Conservation (phyloP, 1,140 invertebrate genomes). For the Lucilia sericata region DNA sequence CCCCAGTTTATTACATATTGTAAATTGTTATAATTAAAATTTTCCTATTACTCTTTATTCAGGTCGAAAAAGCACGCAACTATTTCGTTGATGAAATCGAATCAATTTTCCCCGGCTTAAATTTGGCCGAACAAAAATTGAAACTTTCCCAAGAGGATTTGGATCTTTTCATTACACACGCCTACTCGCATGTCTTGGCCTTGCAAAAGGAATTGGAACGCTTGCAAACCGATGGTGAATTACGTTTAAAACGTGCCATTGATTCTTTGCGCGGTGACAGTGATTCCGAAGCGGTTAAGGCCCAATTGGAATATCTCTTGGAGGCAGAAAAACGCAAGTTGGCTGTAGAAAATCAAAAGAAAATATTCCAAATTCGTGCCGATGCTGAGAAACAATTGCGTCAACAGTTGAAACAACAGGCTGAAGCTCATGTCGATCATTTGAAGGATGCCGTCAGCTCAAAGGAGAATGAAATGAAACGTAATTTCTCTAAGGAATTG, state of each 20-base stretch:
- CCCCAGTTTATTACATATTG: no score
- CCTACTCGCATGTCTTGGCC: constrained; percentile 75
- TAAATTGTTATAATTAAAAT: background rate
- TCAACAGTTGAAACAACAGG: constrained; percentile 82
- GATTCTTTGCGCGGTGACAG: constrained; percentile 70
- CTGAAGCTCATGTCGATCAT: constrained; percentile 87
- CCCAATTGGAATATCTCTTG: constrained; percentile 70
- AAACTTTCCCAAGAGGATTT: constrained; percentile 74
- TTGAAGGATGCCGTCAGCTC: constrained; percentile 78
- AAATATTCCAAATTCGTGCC: constrained; percentile 71
- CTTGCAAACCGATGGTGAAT: constrained; percentile 74
- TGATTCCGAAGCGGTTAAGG: constrained; percentile 67
- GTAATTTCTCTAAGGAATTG: constrained; percentile 73
- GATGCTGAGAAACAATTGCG: constrained; percentile 80
- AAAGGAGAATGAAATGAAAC: constrained; percentile 79
- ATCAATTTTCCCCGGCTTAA: constrained; percentile 78
- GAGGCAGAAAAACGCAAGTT: constrained; percentile 72
- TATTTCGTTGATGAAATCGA: constrained; percentile 80
- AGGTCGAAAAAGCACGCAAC: constrained; percentile 75
- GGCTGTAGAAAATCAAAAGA: constrained; percentile 71
- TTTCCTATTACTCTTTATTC: constrained; percentile 3
- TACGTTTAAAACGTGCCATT: constrained; percentile 74
- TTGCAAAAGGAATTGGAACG: constrained; percentile 80
- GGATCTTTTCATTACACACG: constrained; percentile 77
- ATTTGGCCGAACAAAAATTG: constrained; percentile 76